Conservation (phyloP, 2,113 vertebrate genomes). For the Ia io region DNA sequence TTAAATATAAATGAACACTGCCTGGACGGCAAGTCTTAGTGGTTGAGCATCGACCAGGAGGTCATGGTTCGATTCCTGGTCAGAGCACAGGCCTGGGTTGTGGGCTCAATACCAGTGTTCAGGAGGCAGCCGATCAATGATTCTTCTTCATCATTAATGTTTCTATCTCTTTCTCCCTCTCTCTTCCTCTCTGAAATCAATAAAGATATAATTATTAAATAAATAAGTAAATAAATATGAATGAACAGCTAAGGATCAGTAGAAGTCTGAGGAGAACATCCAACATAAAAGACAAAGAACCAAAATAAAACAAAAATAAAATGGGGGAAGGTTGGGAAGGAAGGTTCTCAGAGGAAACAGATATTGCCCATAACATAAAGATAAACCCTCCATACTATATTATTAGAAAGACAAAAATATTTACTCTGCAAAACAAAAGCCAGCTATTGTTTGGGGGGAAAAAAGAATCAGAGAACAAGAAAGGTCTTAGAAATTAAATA, state of each 20-base stretch:
- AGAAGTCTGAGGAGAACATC: background rate
- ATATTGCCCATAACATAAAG: background rate
- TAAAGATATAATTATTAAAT: no score
- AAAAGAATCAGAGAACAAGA: background rate
- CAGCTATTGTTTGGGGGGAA: background rate
- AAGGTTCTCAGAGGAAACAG: background rate
- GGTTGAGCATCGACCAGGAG: no score
- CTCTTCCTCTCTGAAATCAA: no score
- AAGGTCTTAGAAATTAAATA: slow-evolving; percentile 10
- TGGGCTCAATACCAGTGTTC: no score
- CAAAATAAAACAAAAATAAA: background rate
- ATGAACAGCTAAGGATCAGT: background rate
- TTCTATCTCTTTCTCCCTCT: no score
- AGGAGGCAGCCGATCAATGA: no score
- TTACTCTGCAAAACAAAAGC: background rate
- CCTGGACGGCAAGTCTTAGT: no score
- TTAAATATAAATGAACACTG: background rate
- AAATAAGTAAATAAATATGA: background rate
- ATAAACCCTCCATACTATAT: background rate
- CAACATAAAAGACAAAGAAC: background rate
- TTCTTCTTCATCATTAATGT: no score
- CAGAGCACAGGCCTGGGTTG: no score
- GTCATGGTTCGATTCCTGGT: no score
- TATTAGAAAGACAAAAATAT: background rate
- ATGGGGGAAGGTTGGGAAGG: background rate